Base-by-base conservation (phyloP, 2,888 invertebrate species). In the Lottia scabra region DNA sequence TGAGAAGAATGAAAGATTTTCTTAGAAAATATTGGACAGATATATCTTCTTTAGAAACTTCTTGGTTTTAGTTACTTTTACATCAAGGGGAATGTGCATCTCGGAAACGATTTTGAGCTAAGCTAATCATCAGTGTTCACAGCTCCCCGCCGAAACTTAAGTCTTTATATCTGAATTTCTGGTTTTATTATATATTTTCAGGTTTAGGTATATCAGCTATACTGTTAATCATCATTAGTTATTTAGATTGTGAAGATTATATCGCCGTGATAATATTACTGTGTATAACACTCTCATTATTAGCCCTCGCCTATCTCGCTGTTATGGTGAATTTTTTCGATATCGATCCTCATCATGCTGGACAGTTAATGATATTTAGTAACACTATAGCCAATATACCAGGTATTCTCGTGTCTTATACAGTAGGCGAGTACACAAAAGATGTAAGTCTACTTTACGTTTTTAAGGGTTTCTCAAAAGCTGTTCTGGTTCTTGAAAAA, bases 261-360 rank as follows among this genome's bases (percentile, higher is more conserved):
- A 70, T 27, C 15, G 65, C 78, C 5, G 86, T 81, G 5, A 76
- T 86, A 43, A 75, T 68, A 3, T 65, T 86, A n/a, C 76, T 86
- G 15, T 77, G 78, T 8, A 12, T 81, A 0, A 80, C 79, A 10
- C 80, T 86, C 6, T 75, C 83, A 10, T 15, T 79, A 30, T 76
- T 74, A 62, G 85, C 84, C 4, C 75, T 78, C 56, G 75, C 75
- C n/a, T 84, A 80, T 76, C 69, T 77, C 16, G 86, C 84, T 12
- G 81, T 75, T 67, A 56, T 56, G 8, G 73, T 76, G 30, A 78
- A 78, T 70, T 72, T 74, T 46, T 76, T 69, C 30, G 82, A 82
- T 67, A 77, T 82, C 8, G 81, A 77, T 0, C 80, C 81, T 0
- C n/a, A 45, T 1, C 82, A 74, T 70, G 81, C 81, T 2, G 75